Percentiles rank a stretch among this genome's conserved stretches.
phyloP scores from a whole-genome alignment of 2,797 vertebrate genomes.

The Stomatorhinus walkeri region DNA sequence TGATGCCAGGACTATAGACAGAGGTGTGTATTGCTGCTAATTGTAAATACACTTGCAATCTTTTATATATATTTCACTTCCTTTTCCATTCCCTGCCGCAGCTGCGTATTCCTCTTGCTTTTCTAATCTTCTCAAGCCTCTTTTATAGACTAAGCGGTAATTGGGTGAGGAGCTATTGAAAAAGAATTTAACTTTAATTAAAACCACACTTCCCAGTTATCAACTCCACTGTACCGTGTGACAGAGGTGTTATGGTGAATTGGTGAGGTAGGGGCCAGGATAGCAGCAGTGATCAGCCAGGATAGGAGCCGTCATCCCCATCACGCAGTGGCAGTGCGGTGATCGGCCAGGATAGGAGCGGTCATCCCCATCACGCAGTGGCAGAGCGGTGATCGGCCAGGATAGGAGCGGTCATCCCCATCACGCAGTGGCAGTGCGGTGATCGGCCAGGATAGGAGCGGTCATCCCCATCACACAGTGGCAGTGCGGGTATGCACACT shows the following conservation, averaged over 20 bases:
- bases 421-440: not conserved
- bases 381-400: not conserved
- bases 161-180: constrained; percentile 35
- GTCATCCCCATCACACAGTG: too few relatives aligned
- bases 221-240: constrained; percentile 34
- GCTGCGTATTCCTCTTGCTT: constrained; percentile 15
- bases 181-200: constrained; percentile 56
- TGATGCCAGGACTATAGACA: not conserved
- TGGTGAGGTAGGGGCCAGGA: not conserved
- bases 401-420: too few relatives aligned
- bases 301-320: too few relatives aligned
- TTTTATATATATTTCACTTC: not conserved
- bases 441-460: not conserved
- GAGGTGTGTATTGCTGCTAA: not conserved
- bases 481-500: not conserved
- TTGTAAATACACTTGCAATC: not conserved
- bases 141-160: constrained; percentile 63
- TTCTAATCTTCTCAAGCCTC: constrained; percentile 38
- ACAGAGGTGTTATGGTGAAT: constrained; percentile 35
- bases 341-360: not conserved
- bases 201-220: constrained; percentile 40
- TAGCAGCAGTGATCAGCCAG: too few relatives aligned
- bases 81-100: not conserved
- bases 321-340: too few relatives aligned
- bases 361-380: too few relatives aligned